These are phyloP conservation scores for Sclerurus mexicanus DNA, from an alignment of 2,113 vertebrate genomes.

Conservation along the genomic window DNA sequence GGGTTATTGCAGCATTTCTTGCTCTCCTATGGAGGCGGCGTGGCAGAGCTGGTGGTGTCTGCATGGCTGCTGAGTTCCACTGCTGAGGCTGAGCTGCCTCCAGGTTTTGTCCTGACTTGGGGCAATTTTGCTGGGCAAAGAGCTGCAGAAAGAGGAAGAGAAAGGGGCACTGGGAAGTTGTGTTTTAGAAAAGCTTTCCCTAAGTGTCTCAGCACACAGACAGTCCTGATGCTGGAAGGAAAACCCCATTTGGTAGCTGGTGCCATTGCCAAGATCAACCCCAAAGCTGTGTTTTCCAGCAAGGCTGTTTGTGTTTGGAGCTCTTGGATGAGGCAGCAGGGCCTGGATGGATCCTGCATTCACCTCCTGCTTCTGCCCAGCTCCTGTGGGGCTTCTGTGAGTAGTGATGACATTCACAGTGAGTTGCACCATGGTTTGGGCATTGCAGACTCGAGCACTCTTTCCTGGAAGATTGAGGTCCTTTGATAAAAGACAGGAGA, in stretches of 20 bases:
- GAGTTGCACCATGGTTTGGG: neutral
- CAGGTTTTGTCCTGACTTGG: neutral
- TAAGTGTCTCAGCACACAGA: neutral
- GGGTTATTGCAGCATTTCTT: neutral
- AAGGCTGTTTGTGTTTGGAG: neutral
- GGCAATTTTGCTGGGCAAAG: neutral
- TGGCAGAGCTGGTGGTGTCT: neutral
- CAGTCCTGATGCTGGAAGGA: neutral
- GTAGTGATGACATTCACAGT: neutral
- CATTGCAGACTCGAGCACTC: neutral
- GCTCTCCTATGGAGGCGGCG: rapidly evolving
- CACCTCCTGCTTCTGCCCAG: rapidly evolving
- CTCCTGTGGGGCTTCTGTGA: neutral
- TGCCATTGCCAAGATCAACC: neutral
- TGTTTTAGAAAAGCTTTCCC: neutral
- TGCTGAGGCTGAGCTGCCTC: neutral
- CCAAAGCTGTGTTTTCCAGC: neutral
- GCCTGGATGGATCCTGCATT: neutral
- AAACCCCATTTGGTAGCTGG: neutral
- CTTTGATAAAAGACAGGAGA: neutral
- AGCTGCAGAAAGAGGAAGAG: neutral
- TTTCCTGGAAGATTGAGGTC: neutral
- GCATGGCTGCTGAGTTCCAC: neutral
- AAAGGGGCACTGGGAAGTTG: neutral
- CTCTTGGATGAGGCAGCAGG: neutral